A percentile compares a stretch with the other conserved stretches of the same genome.
phyloP scores from a whole-genome alignment of 1,140 invertebrate genomes.

The Paraescarpia echinospica region DNA sequence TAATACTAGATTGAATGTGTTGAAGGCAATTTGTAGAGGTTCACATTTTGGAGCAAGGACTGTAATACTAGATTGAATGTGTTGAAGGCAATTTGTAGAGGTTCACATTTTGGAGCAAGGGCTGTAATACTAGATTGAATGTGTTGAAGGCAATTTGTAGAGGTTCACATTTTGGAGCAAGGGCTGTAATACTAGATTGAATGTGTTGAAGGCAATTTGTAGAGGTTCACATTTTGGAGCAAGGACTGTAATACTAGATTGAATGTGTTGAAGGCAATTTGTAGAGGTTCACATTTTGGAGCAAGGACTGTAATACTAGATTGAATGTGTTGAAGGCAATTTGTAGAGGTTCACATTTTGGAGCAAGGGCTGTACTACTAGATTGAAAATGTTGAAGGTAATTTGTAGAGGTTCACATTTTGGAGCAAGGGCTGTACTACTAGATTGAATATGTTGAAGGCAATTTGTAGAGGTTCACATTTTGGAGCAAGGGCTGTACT shows the following conservation, averaged over 20 bases:
- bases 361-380: too few relatives aligned
- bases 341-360: too few relatives aligned
- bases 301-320: too few relatives aligned
- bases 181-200: not conserved
- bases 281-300: too few relatives aligned
- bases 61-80: not conserved
- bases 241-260: too few relatives aligned
- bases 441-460: not conserved
- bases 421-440: too few relatives aligned
- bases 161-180: too few relatives aligned
- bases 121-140: not conserved
- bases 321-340: not conserved
- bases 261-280: not conserved
- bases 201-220: not conserved
- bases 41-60: too few relatives aligned
- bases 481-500: too few relatives aligned
- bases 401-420: not conserved
- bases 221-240: too few relatives aligned
- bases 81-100: not conserved
- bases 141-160: not conserved
- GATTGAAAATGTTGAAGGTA: not conserved
- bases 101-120: too few relatives aligned
- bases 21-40: not conserved
- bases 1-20: not conserved
- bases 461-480: not conserved